These are phyloP conservation scores for Crotophaga sulcirostris DNA, from an alignment of 2,113 vertebrate species.

Conservation along the genomic window DNA sequence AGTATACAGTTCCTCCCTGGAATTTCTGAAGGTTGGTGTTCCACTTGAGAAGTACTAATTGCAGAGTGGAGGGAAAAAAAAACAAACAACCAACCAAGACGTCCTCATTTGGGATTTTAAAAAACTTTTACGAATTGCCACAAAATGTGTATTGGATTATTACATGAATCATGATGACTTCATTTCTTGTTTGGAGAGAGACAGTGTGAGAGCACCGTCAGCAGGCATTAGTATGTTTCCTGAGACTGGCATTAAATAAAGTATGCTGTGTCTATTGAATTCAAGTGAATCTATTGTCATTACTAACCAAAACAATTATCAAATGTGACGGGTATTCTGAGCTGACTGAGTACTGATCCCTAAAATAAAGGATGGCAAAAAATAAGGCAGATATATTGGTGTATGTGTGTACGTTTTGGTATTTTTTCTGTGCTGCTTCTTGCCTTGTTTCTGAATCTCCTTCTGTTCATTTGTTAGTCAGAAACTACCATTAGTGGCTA, in stretches of 20 bases:
- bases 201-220: background rate
- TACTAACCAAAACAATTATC: background rate
- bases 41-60: background rate
- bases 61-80: background rate
- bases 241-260: slow-evolving; percentile 16
- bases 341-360: background rate
- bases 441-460: background rate
- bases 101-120: background rate
- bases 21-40: background rate
- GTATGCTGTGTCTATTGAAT: background rate
- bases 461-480: background rate
- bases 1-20: background rate
- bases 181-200: slow-evolving; percentile 16
- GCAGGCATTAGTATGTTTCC: slow-evolving; percentile 1
- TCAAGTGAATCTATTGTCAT: background rate
- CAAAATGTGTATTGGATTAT: background rate
- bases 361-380: background rate
- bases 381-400: background rate
- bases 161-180: background rate
- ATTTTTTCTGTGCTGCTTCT: background rate
- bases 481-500: background rate
- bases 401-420: background rate
- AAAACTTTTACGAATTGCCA: background rate
- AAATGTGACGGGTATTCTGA: background rate
- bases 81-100: background rate